These are phyloP conservation scores for Patella pellucida DNA, from an alignment of 2,888 invertebrate genomes.

Conservation along the genomic window DNA sequence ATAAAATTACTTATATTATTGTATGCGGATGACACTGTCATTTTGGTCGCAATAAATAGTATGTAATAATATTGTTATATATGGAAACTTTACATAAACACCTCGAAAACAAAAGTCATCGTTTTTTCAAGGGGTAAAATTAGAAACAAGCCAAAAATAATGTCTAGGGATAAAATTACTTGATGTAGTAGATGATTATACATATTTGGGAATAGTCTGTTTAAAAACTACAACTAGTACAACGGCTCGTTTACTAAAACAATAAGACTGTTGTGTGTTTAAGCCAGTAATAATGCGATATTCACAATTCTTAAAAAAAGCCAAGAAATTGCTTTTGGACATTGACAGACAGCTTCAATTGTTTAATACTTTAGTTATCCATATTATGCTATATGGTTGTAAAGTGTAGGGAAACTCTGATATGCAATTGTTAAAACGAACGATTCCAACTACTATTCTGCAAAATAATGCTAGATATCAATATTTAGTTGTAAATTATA, in stretches of 20 bases:
- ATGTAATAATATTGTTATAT: too few relatives aligned
- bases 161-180: not conserved
- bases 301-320: not conserved
- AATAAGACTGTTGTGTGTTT: not conserved
- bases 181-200: conserved; percentile 9
- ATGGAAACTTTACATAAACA: conserved; percentile 29
- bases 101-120: conserved; percentile 27
- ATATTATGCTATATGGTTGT: conserved; percentile 15
- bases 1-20: too few relatives aligned
- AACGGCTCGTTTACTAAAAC: conserved; percentile 9
- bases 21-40: too few relatives aligned
- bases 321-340: conserved; percentile 2
- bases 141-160: not conserved
- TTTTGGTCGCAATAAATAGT: too few relatives aligned
- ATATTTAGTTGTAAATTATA: too few relatives aligned
- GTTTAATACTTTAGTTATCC: conserved; percentile 5
- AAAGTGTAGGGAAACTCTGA: conserved; percentile 15
- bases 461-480: not conserved
- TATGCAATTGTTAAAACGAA: conserved; percentile 4
- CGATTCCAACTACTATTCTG: conserved; percentile 12
- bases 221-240: too few relatives aligned
- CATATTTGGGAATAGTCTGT: conserved; percentile 12
- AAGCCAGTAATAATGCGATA: conserved; percentile 20
- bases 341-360: conserved; percentile 15
- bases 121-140: conserved; percentile 26